Evolutionary conservation across 2,888 invertebrate species (phyloP).

Genomic region (Hydriomena furcata): DNA sequence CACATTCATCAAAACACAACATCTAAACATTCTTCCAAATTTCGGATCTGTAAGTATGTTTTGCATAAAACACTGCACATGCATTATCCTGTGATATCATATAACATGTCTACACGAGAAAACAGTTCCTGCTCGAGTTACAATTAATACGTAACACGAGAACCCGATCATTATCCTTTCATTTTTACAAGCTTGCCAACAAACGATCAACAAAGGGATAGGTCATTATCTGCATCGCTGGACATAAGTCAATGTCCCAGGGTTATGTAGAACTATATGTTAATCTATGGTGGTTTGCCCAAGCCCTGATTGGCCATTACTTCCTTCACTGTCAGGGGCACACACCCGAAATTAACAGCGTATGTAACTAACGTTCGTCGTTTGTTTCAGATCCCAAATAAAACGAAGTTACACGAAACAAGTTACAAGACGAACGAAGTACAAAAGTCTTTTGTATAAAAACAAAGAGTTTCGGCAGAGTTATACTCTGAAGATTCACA

Average conservation of each 20-base stretch:
- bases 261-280: slow-evolving; percentile 34
- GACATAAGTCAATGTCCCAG: slow-evolving; percentile 51
- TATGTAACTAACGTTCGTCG: slow-evolving; percentile 34
- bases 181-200: slow-evolving; percentile 38
- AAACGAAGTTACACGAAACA: slow-evolving; percentile 26
- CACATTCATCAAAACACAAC: too few species aligned
- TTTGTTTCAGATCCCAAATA: slow-evolving; percentile 31
- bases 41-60: too few species aligned
- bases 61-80: too few species aligned
- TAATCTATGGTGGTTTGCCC: slow-evolving; percentile 30
- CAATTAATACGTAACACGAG: slow-evolving; percentile 24
- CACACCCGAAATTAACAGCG: slow-evolving; percentile 40
- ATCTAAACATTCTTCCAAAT: too few species aligned
- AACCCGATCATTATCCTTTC: slow-evolving; percentile 21
- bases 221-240: slow-evolving; percentile 61
- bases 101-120: not conserved
- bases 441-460: slow-evolving; percentile 27
- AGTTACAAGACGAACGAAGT: slow-evolving; percentile 23
- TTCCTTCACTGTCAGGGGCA: slow-evolving; percentile 56
- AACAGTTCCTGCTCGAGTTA: slow-evolving; percentile 2
- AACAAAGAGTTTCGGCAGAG: slow-evolving; percentile 26
- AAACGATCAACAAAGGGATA: slow-evolving; percentile 62
- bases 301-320: slow-evolving; percentile 34
- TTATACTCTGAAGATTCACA: slow-evolving; percentile 34
- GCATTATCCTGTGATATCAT: too few species aligned